Evolutionary conservation across 2,888 invertebrate genomes (phyloP).

Genomic region (Rhagonycha fulva): DNA sequence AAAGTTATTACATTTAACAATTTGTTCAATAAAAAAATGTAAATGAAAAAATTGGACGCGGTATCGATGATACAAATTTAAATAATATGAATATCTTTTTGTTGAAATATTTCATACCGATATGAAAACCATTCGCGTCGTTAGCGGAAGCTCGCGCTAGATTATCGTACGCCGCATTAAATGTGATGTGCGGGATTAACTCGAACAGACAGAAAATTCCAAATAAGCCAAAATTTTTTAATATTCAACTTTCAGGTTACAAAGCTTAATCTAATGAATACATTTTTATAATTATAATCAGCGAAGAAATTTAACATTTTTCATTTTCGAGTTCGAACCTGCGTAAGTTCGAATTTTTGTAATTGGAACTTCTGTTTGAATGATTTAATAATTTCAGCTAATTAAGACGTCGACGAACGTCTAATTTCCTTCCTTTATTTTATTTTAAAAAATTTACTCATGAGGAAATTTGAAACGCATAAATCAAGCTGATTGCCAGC

Average conservation of each 20-base stretch:
- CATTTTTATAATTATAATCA: background rate
- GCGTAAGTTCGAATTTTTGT: background rate
- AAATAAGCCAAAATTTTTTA: background rate
- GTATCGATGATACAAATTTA: background rate
- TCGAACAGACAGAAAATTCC: slow-evolving; percentile 12
- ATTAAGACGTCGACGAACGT: background rate
- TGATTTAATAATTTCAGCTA: background rate
- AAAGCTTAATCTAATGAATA: background rate
- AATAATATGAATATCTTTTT: slow-evolving; percentile 1
- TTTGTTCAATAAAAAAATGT: background rate
- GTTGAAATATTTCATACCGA: background rate
- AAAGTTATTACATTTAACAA: background rate
- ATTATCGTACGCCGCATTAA: slow-evolving; percentile 15
- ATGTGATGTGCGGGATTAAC: slow-evolving; percentile 15
- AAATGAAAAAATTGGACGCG: background rate
- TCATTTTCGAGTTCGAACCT: background rate
- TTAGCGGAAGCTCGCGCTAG: slow-evolving; percentile 15
- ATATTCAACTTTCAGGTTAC: background rate
- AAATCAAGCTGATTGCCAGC: background rate
- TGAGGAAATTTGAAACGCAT: background rate
- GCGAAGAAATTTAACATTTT: background rate
- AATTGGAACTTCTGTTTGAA: background rate
- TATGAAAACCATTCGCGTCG: slow-evolving; percentile 11
- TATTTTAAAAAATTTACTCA: background rate
- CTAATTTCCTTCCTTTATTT: background rate